Conservation (phyloP, 2,113 vertebrate species). For the Mesoclemmys tuberculata region DNA sequence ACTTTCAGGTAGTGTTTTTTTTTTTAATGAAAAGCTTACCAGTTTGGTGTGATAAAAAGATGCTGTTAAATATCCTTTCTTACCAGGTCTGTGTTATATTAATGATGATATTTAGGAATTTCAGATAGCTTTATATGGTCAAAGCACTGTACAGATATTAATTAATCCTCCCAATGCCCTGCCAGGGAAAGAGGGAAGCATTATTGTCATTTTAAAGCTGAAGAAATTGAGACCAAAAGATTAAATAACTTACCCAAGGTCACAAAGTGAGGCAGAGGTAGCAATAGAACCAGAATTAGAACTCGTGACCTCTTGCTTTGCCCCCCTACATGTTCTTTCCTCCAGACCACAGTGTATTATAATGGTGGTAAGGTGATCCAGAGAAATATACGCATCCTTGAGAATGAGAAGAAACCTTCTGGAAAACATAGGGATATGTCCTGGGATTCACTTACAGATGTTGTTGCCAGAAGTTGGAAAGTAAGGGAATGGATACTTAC, state of each 20-base stretch:
- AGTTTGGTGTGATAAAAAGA: not conserved
- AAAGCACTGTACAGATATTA: slow-evolving; percentile 44
- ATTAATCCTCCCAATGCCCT: slow-evolving; percentile 24
- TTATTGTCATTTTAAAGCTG: not conserved
- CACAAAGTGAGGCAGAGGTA: not conserved
- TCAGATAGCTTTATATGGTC: not conserved
- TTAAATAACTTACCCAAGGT: not conserved
- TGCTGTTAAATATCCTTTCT: not conserved
- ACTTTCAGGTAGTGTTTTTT: not conserved
- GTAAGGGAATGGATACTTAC: not conserved
- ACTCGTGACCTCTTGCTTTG: not conserved
- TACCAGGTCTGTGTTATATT: not conserved
- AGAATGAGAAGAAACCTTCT: not conserved
- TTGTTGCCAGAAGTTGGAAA: not conserved
- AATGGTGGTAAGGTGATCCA: not conserved
- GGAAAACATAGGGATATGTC: not conserved
- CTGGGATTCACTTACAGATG: not conserved
- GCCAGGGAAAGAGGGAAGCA: slow-evolving; percentile 13
- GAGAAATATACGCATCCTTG: not conserved
- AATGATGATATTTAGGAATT: slow-evolving; percentile 1
- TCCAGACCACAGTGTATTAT: not conserved
- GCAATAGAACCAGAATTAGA: not conserved
- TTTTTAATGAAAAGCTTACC: not conserved
- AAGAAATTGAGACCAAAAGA: not conserved
- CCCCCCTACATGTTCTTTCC: not conserved